Conservation (phyloP, 2,797 vertebrate genomes). For the Ambastaia sidthimunki region DNA sequence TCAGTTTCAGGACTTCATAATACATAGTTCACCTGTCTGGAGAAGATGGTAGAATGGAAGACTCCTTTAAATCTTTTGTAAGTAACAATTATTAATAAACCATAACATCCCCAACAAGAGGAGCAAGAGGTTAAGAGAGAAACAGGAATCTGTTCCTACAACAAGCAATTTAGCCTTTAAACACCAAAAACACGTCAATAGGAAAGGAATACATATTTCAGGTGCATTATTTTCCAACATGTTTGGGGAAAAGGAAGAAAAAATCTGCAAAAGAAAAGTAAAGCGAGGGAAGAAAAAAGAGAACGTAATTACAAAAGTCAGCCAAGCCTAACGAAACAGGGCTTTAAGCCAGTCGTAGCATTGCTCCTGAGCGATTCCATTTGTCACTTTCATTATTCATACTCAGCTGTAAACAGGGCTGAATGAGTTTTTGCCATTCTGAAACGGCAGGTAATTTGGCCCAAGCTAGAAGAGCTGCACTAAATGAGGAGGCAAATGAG, state of each 20-base stretch:
- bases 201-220: conserved; percentile 51
- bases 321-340: conserved; percentile 81
- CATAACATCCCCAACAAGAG: neutral
- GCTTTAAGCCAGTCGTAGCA: conserved; percentile 74
- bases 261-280: conserved; percentile 30
- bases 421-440: conserved; percentile 76
- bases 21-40: no score
- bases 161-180: conserved; percentile 5
- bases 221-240: conserved; percentile 66
- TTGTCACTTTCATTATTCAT: conserved; percentile 81
- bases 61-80: neutral
- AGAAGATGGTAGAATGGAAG: neutral
- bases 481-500: conserved; percentile 59
- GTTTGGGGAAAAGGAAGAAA: conserved; percentile 65
- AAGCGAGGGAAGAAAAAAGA: conserved; percentile 37
- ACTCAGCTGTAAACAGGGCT: conserved; percentile 71
- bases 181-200: neutral
- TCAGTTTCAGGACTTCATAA: no score
- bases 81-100: neutral
- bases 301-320: conserved; percentile 83
- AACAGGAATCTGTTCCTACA: neutral
- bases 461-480: conserved; percentile 56
- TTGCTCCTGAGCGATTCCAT: conserved; percentile 75
- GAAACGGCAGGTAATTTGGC: conserved; percentile 64
- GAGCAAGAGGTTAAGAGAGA: neutral